Conservation (phyloP, 1,140 invertebrate genomes). For the Papilio xuthus region DNA sequence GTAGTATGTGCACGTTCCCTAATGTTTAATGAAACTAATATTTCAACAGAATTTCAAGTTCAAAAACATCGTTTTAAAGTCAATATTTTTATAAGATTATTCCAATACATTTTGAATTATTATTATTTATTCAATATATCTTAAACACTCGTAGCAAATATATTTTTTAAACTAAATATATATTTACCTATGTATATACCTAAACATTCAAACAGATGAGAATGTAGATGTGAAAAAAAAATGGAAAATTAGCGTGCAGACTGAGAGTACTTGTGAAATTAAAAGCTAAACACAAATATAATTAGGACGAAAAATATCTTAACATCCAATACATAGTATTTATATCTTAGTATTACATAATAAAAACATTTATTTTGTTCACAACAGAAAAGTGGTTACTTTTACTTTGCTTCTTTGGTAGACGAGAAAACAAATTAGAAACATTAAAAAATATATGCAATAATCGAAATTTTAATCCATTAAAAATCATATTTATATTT, state of each 20-base stretch:
- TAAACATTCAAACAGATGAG: background rate
- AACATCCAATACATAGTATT: conserved; percentile 44
- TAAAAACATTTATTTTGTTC: conserved; percentile 28
- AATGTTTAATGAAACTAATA: background rate
- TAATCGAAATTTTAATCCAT: background rate
- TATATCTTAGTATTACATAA: conserved; percentile 32
- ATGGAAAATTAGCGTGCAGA: background rate
- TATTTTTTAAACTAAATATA: background rate
- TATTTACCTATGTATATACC: background rate
- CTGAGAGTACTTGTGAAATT: conserved; percentile 11
- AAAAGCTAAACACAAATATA: conserved; percentile 40
- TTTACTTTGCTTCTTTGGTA: conserved; percentile 30
- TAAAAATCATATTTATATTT: background rate
- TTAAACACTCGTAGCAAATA: background rate
- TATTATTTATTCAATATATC: background rate
- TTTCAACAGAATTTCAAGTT: background rate
- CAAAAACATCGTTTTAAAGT: no score
- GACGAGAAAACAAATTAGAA: background rate
- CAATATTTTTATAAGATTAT: no score
- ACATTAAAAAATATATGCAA: background rate
- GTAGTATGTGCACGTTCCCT: no score
- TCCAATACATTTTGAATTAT: no score
- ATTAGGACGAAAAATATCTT: conserved; percentile 47
- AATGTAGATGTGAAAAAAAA: background rate
- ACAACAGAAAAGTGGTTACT: background rate